Evolutionary conservation across 2,113 vertebrate species (phyloP), one percentile per base, ranked within the genome.

Genomic region (Tenrec ecaudatus): DNA sequence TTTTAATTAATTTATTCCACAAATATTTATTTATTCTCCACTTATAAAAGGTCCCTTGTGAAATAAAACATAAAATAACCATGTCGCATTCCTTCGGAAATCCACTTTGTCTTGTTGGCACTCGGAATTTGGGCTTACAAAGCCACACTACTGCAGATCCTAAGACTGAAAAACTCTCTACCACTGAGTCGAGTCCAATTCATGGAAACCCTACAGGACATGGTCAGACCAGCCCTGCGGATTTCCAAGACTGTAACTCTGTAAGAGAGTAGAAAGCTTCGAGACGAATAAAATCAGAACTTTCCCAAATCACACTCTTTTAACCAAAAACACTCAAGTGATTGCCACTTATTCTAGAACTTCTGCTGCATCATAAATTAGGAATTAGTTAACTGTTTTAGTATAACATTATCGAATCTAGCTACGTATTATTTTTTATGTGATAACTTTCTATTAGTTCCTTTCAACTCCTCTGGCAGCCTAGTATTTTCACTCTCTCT

Each of bases 1-100:
- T 95, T 87, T 95, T 81, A 89, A 86, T 87, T 85, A 82, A 92
- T 87, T 81, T 3, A 79, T 71, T 64, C 14, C 10, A 62, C n/a
- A 95, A 87, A 43, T 89, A 91, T 78, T 75, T 89, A 80, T 33
- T 88, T 78, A 38, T 3, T 71, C 82, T 9, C 31, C 36, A 38
- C 20, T 36, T 73, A 23, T 20, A n/a, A 33, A 84, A 96, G 29
- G 33, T 33, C 5, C 57, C 68, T 62, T 88, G 25, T 40, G 89
- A 88, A 20, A 62, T 58, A 79, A 79, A 73, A 91, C 73, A 80
- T 11, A 89, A 88, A 53, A 19, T 38, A 53, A 27, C 5, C 58
- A 3, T 29, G 3, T 25, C 78, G 29, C 1, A 85, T 0, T 5
- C 23, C 40, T 92, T 79, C 75, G 69, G 27, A 68, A 78, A 12